Evolutionary conservation across 2,888 invertebrate genomes (phyloP).

Genomic region (Melanargia galathea): DNA sequence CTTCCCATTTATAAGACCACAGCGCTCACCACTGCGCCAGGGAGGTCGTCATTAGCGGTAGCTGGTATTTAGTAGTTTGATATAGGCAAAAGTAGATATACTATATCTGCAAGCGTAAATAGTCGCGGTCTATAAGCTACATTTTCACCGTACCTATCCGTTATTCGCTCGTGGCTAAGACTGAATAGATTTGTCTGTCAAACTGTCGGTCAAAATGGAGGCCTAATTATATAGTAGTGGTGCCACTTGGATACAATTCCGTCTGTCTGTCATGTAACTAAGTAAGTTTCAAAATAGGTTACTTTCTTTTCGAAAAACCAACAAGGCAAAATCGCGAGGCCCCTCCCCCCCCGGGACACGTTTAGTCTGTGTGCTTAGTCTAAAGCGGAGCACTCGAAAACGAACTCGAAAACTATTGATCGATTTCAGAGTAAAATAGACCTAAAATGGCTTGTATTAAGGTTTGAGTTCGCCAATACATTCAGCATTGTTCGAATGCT

Average conservation of each 20-base stretch:
- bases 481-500: no score
- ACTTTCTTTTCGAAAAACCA: neutral
- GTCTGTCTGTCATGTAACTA: constrained; percentile 3
- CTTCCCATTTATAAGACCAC: no score
- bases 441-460: no score
- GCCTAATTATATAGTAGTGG: neutral
- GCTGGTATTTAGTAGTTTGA: no score
- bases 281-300: neutral
- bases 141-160: neutral
- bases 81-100: no score
- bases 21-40: no score
- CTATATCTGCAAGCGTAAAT: neutral
- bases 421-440: no score
- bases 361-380: neutral
- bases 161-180: neutral
- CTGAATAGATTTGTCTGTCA: neutral
- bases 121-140: neutral
- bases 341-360: no score
- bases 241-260: neutral
- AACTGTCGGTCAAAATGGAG: neutral
- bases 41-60: no score
- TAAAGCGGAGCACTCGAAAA: no score
- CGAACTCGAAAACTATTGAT: no score
- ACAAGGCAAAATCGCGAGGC: neutral
- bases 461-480: no score